Evolutionary conservation across 2,113 vertebrate species (phyloP).

Genomic region (Fregetta grallaria): DNA sequence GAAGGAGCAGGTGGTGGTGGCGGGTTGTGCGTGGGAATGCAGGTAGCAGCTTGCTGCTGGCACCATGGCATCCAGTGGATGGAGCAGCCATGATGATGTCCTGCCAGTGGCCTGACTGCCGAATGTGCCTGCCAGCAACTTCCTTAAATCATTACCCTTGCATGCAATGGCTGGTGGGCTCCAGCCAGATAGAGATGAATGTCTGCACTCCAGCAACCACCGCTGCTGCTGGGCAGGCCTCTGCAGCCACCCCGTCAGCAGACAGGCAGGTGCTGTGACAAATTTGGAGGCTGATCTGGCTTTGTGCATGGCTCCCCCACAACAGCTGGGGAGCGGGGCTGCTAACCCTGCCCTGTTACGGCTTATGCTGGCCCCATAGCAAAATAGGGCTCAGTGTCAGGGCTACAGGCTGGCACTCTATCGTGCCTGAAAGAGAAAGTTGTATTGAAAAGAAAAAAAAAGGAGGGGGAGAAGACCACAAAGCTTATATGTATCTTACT

Average conservation of each 20-base stretch:
- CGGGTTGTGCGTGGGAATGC: neutral
- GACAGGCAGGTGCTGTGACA: neutral
- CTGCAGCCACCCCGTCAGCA: neutral
- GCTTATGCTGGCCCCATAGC: neutral
- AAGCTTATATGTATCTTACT: neutral
- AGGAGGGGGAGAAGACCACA: neutral
- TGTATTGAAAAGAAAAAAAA: neutral
- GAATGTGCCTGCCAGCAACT: neutral
- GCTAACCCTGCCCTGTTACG: neutral
- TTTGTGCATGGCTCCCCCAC: neutral
- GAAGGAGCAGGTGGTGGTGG: neutral
- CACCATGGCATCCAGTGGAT: rapidly evolving
- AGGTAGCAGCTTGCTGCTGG: neutral
- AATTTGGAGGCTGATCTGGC: neutral
- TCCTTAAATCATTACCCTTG: neutral
- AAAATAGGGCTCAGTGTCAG: neutral
- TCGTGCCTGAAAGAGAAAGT: neutral
- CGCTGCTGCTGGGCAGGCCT: neutral
- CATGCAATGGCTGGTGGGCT: neutral
- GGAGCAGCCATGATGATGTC: neutral
- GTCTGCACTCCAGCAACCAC: neutral
- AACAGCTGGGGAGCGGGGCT: neutral
- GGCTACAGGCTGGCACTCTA: neutral
- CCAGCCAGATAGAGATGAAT: neutral
- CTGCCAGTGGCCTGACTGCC: neutral